A percentile compares a stretch with the other conserved stretches of the same genome.
Evolutionary conservation across 2,888 invertebrate species (phyloP).

Genomic region (Dichetophora obliterata): DNA sequence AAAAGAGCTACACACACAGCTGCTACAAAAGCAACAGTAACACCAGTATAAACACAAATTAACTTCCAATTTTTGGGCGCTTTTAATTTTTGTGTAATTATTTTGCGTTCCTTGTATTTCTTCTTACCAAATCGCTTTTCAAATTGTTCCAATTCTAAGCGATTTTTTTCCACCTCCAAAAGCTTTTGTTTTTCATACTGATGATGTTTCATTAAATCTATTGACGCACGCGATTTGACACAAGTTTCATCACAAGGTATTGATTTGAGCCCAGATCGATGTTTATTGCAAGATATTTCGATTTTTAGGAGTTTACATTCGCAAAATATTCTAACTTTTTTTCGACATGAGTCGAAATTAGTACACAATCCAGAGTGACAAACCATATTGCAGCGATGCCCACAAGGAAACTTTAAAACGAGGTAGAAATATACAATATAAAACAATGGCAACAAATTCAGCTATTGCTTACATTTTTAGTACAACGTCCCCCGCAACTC

Average conservation of each 20-base stretch:
- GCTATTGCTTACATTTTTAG: constrained; percentile 76
- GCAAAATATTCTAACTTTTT: constrained; percentile 85
- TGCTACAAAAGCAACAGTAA: constrained; percentile 50
- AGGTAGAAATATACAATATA: background rate
- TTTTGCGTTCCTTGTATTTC: constrained; percentile 72
- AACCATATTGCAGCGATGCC: constrained; percentile 82
- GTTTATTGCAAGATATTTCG: constrained; percentile 78
- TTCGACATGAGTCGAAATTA: constrained; percentile 78
- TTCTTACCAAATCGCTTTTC: constrained; percentile 82
- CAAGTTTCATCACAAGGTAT: constrained; percentile 79
- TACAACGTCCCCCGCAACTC: constrained; percentile 87
- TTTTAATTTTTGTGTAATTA: constrained; percentile 46
- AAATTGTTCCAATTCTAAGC: constrained; percentile 81
- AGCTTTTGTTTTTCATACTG: constrained; percentile 73
- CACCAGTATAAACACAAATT: constrained; percentile 51
- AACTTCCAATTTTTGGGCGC: constrained; percentile 54
- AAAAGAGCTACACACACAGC: constrained; percentile 60
- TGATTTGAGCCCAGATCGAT: constrained; percentile 64
- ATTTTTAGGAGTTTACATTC: constrained; percentile 82
- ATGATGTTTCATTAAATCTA: constrained; percentile 71
- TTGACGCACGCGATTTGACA: constrained; percentile 72
- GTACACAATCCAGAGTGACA: constrained; percentile 84
- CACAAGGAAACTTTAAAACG: constrained; percentile 78
- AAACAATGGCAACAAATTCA: constrained; percentile 9
- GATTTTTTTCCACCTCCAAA: constrained; percentile 75